Evolutionary conservation across 2,888 invertebrate genomes (phyloP), one percentile per base, ranked within the genome.

Genomic region (Protophormia terraenovae): DNA sequence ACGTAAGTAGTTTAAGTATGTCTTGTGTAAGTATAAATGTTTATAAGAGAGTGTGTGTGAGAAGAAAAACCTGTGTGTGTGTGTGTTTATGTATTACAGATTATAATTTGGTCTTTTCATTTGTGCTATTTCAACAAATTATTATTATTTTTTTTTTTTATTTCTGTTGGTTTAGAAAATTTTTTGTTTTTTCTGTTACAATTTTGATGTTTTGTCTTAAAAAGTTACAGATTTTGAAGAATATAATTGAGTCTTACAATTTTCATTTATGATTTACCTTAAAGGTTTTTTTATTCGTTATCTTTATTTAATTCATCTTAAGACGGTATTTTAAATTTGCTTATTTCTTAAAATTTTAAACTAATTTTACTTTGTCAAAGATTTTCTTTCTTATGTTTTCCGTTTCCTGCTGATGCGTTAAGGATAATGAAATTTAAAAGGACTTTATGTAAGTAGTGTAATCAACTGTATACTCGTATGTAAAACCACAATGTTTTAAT

Each of bases 241-340:
- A 50, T 19, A 19, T 50, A 19, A 10, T 19, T 50, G 7, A 1
- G 0, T 32, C 16, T 19, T 72, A 8, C 38, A 2, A 22, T 50
- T 76, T 73, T 73, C 45, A 55, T 75, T 84, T 72, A 60, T 38
- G 22, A 60, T 73, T 78, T 78, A 81, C 55, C 67, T 69, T 62
- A 47, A 75, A 71, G 62, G 50, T 27, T 62, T 62, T 64, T 67
- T 22, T 45, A n/a, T n/a, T n/a, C n/a, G n/a, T 47, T 50, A 79
- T 62, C 62, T 50, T 8, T 12, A 35, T 6, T 16, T n/a, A 64
- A 47, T 35, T 32, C 2, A 47, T 47, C 29, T 50, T n/a, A 50
- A 32, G 14, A 16, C 6, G 3, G n/a, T 19, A 41, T 41, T 66
- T 62, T 35, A 32, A 62, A 16, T 62, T 62, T 62, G 45, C 10